Evolutionary conservation across 2,888 invertebrate species (phyloP), one percentile per base, ranked within the genome.

Genomic region (Sthenelais limicola): DNA sequence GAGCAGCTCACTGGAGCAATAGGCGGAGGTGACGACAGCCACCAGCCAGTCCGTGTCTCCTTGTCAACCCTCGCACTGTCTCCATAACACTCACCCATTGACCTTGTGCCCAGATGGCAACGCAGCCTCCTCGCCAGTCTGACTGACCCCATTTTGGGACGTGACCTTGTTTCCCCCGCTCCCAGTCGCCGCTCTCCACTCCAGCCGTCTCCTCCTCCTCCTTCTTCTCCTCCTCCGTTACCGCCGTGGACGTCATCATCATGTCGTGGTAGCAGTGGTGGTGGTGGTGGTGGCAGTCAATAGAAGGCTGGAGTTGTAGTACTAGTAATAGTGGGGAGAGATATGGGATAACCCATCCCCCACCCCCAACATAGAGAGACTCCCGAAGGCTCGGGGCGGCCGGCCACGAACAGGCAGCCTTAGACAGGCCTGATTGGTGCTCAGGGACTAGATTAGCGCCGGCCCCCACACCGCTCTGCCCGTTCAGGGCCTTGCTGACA

Each of bases 121-220:
- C 62, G 43, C 24, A 38, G 62, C 62, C 62, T 62, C 21, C 32
- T 43, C 62, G 38, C 62, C 62, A 62, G 62, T 43, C 62, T 43
- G 62, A 35, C 62, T 62, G 62, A 62, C 62, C 62, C 62, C 62
- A 62, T 62, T 62, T 62, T 62, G 62, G 62, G 62, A 62, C 62
- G 62, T 62, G 62, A 62, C 62, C 62, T 62, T 43, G 62, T 62
- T 62, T 62, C 62, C 9, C 62, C 38, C 62, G n/a, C n/a, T n/a
- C n/a, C n/a, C n/a, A n/a, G n/a, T n/a, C n/a, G n/a, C n/a, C n/a
- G n/a, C n/a, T n/a, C n/a, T n/a, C n/a, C n/a, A n/a, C n/a, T n/a
- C n/a, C n/a, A n/a, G n/a, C n/a, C n/a, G n/a, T n/a, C n/a, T n/a
- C n/a, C n/a, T n/a, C n/a, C n/a, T n/a, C n/a, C n/a, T n/a, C n/a